Base-by-base conservation (phyloP, 2,113 vertebrate species). In the Furnarius figulus region DNA sequence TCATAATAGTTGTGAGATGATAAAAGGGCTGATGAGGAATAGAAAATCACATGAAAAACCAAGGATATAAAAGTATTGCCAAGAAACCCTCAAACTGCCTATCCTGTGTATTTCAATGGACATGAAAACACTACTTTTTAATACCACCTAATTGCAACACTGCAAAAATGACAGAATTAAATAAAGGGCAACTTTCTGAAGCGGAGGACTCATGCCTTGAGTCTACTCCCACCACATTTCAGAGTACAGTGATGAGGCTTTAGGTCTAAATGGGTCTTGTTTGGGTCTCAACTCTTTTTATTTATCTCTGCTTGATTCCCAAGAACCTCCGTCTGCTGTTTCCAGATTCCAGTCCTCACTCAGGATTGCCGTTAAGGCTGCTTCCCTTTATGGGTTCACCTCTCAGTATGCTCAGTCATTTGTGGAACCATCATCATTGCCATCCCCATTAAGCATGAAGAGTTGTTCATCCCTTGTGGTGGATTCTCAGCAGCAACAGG, bases 201-300 rank as follows among this genome's bases (percentile, higher is more conserved):
- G 21, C 19, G 49, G 6, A 39, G 5, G 17, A 27, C 12, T 7
- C 27, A 56, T 25, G 28, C 5, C 33, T 37, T 37, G 10, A 56
- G 21, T 25, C 5, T 7, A 63, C 3, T 5, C 3, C 21, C 6
- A 49, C 6, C 6, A 8, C 2, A 81, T 9, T 2, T 1, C 2
- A 3, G 6, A 2, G 31, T 8, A 28, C 30, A 8, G 18, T 2
- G 4, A 25, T 44, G 27, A 15, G 28, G 3, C 4, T 71, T 74
- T 42, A 4, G 1, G 8, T 42, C 8, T 35, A 23, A 42, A 55
- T 14, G 1, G 20, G 15, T 28, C 14, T 84, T 7, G 5, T 63
- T 33, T 76, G 7, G 9, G 6, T 65, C 33, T 58, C 33, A 67
- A n/a, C 8, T 52, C 3, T 25, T 77, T 19, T 5, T 90, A 24